phyloP scores from a whole-genome alignment of 2,888 invertebrate genomes.

The Zelleria hepariella region DNA sequence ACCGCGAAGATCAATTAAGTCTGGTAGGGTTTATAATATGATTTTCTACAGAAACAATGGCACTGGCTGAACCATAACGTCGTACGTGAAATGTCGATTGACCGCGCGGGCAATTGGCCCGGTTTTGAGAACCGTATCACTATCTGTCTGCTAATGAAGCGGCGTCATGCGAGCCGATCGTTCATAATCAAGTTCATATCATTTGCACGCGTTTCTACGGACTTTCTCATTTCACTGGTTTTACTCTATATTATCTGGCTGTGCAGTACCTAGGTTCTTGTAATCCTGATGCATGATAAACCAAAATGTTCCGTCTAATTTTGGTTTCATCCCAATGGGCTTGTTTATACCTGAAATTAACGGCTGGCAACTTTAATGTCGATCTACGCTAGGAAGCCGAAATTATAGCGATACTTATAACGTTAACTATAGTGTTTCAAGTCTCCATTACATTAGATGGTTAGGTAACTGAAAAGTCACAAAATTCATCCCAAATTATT shows the following conservation, averaged over 20 bases:
- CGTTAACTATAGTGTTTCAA: no score
- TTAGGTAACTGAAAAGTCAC: no score
- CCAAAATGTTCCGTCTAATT: no score
- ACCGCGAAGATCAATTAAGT: neutral
- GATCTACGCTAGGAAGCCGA: no score
- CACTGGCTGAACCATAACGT: neutral
- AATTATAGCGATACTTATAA: no score
- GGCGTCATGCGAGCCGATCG: neutral
- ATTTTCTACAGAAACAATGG: no score
- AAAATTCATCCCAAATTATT: no score
- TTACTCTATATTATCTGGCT: neutral
- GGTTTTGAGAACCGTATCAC: neutral
- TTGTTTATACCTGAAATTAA: no score
- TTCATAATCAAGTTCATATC: neutral
- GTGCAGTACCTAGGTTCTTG: neutral
- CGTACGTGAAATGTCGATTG: neutral
- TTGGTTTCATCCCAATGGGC: no score
- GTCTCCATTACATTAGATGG: no score
- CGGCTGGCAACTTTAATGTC: no score
- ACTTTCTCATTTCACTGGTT: neutral
- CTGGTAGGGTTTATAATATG: neutral
- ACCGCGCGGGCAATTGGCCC: neutral
- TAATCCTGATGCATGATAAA: no score
- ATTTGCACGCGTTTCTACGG: neutral
- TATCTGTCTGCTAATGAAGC: neutral